Evolutionary conservation across 2,113 vertebrate species (phyloP).

Genomic region (Bubo bubo): DNA sequence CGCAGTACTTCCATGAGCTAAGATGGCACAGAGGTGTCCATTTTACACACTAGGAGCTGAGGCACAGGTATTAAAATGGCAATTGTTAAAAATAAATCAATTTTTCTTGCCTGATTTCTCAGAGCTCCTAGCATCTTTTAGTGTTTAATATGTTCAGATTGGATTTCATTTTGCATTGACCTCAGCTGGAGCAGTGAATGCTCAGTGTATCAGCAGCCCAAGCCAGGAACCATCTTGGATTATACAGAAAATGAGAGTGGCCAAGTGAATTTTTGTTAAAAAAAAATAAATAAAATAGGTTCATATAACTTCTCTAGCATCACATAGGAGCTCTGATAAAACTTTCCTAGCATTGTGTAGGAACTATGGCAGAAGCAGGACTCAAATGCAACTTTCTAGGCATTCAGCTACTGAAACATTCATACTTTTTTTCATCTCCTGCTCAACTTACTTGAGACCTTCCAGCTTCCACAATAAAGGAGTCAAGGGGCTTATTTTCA

Average conservation of each 20-base stretch:
- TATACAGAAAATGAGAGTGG: background rate
- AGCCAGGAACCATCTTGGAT: background rate
- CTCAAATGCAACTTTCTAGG: background rate
- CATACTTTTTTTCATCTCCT: background rate
- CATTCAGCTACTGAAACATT: background rate
- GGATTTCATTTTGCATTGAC: conserved; percentile 29
- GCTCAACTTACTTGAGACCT: background rate
- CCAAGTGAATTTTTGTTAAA: background rate
- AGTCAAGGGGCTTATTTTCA: background rate
- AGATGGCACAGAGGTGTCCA: background rate
- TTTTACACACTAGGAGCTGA: background rate
- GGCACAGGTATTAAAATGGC: background rate
- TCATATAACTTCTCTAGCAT: background rate
- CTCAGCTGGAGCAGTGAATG: background rate
- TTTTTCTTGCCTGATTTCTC: conserved; percentile 38
- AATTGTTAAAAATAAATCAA: conserved; percentile 31
- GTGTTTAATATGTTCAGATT: background rate
- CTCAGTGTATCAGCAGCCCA: background rate
- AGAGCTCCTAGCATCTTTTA: background rate
- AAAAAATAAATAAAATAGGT: background rate
- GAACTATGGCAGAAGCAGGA: background rate
- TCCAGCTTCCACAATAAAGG: background rate
- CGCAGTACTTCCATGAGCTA: background rate
- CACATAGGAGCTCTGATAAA: background rate
- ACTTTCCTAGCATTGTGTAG: background rate